Evolutionary conservation across 2,797 vertebrate species (phyloP).

Genomic region (Linurgus olivaceus): DNA sequence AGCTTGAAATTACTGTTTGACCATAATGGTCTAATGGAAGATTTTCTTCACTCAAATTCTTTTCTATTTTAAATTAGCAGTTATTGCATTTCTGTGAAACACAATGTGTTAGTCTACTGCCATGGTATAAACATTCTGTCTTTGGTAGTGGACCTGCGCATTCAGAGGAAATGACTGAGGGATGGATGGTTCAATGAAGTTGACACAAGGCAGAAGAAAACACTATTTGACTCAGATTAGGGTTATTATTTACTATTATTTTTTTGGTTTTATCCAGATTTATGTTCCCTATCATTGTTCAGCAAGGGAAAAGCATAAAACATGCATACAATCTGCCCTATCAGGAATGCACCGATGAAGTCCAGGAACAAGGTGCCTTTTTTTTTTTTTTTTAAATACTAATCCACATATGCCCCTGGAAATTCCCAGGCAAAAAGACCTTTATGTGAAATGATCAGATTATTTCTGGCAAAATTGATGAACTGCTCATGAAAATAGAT

Average conservation of each 20-base stretch:
- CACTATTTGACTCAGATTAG: not conserved
- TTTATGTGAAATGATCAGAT: not conserved
- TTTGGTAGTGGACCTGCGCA: not conserved
- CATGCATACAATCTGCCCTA: not conserved
- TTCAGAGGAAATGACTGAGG: not conserved
- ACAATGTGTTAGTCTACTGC: not conserved
- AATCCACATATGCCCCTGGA: not conserved
- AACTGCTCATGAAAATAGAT: not conserved
- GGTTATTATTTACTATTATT: not conserved
- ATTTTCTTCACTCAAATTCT: not conserved
- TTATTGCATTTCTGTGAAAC: not conserved
- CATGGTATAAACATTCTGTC: not conserved
- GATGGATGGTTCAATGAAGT: accelerated
- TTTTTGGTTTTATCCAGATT: not conserved
- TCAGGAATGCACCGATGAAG: not conserved
- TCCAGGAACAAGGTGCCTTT: not conserved
- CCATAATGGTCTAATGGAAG: not conserved
- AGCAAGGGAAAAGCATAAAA: not conserved
- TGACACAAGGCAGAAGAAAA: not conserved
- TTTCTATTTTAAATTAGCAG: not conserved
- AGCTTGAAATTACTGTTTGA: not conserved
- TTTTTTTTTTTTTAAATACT: not conserved
- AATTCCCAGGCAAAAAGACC: not conserved
- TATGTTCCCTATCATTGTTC: not conserved
- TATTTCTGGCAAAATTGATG: not conserved